Conservation (phyloP, 35 echinoderm and acorn worm species). For the Amphiura filiformis region DNA sequence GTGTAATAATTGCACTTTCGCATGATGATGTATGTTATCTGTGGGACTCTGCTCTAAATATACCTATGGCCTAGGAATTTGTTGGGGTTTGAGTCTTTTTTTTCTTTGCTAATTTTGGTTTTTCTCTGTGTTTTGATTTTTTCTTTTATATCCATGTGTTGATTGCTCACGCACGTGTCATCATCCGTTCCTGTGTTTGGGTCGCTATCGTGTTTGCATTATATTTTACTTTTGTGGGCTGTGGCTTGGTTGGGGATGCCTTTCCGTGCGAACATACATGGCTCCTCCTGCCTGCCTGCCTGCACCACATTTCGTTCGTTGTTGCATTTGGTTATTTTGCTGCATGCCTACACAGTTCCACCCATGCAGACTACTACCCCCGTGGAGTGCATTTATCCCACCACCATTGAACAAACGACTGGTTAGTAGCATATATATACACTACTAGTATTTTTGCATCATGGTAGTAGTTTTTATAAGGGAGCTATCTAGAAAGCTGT, state of each 20-base stretch:
- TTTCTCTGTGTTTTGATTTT: slow-evolving; percentile 18
- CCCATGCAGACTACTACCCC: slow-evolving; percentile 38
- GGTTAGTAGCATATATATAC: slow-evolving; percentile 13
- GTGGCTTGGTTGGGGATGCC: no score
- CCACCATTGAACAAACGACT: slow-evolving; percentile 11
- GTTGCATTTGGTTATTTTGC: slow-evolving; percentile 15
- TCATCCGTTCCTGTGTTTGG: background rate
- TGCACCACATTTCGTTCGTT: slow-evolving; percentile 5
- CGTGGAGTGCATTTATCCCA: slow-evolving; percentile 42
- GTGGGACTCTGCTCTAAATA: background rate
- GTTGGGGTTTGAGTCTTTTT: background rate
- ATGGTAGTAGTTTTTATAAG: background rate
- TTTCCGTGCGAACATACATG: background rate
- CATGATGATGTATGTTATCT: no score
- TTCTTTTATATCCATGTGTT: slow-evolving; percentile 10
- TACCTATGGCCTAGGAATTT: background rate
- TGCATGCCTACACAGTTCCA: slow-evolving; percentile 30
- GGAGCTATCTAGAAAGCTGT: background rate
- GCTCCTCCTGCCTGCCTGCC: background rate
- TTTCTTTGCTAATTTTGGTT: slow-evolving; percentile 1
- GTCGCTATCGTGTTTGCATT: slow-evolving; percentile 18
- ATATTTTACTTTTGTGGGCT: background rate
- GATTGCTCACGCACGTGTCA: background rate
- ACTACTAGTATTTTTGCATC: background rate
- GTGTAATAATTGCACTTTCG: no score